These are phyloP conservation scores for Hypercompe scribonia DNA, from an alignment of 2,888 invertebrate species.

Conservation along the genomic window DNA sequence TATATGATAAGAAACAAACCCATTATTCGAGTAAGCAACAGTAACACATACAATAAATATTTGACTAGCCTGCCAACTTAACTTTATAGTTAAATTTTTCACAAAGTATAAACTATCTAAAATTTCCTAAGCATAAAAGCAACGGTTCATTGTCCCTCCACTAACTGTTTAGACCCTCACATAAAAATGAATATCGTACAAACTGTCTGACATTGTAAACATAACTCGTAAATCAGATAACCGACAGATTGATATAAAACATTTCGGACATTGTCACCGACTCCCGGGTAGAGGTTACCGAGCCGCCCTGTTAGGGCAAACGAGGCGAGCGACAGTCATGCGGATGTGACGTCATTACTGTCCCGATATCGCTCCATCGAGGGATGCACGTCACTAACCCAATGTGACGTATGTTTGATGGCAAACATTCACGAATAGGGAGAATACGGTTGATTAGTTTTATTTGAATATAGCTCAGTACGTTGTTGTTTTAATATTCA, in stretches of 20 bases:
- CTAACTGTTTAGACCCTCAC: background rate
- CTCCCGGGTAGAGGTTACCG: constrained; percentile 21
- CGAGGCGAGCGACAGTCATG: constrained; percentile 24
- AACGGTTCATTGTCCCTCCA: background rate
- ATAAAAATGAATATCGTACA: constrained; percentile 10
- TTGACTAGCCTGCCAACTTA: background rate
- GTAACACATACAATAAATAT: background rate
- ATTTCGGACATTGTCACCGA: constrained; percentile 28
- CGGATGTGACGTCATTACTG: constrained; percentile 71
- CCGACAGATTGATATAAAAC: constrained; percentile 29
- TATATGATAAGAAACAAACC: too few relatives aligned
- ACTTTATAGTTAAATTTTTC: too few relatives aligned
- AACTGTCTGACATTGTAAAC: constrained; percentile 19
- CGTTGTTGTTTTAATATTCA: background rate
- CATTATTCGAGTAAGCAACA: background rate
- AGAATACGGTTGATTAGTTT: constrained; percentile 24
- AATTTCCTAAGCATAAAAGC: background rate
- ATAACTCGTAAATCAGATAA: constrained; percentile 31
- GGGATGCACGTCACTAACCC: constrained; percentile 49
- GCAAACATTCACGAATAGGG: constrained; percentile 41
- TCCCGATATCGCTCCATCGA: constrained; percentile 48
- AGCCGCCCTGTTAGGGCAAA: constrained; percentile 27
- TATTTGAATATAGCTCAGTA: constrained; percentile 11
- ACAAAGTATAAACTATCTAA: background rate
- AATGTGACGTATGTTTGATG: constrained; percentile 47